Conservation (phyloP, 2,888 invertebrate species). For the Ganaspis brasiliensis region DNA sequence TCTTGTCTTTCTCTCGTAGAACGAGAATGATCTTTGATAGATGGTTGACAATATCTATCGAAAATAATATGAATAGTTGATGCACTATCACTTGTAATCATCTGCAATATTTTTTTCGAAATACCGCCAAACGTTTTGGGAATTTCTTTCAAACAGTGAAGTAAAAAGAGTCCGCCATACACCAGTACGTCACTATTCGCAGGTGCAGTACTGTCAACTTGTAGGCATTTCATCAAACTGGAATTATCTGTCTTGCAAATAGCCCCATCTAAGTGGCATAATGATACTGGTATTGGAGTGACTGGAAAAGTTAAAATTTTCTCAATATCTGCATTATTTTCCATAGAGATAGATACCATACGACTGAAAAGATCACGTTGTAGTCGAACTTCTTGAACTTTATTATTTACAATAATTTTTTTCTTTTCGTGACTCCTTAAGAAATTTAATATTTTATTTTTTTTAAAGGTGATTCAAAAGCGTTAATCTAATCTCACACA, state of each 20-base stretch:
- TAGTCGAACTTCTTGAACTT: slow-evolving; percentile 65
- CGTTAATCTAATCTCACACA: neutral
- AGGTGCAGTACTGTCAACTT: neutral
- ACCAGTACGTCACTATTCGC: slow-evolving; percentile 52
- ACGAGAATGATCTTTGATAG: slow-evolving; percentile 55
- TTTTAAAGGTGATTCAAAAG: slow-evolving; percentile 62
- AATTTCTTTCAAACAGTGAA: slow-evolving; percentile 60
- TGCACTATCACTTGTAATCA: slow-evolving; percentile 64
- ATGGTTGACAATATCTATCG: slow-evolving; percentile 67
- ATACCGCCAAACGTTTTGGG: slow-evolving; percentile 69
- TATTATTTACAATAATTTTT: slow-evolving; percentile 58
- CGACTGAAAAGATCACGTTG: slow-evolving; percentile 69
- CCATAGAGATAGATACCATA: slow-evolving; percentile 41
- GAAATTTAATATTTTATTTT: slow-evolving; percentile 64
- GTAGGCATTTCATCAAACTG: slow-evolving; percentile 56
- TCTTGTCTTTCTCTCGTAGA: neutral
- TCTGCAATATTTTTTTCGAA: slow-evolving; percentile 66
- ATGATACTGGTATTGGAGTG: slow-evolving; percentile 62
- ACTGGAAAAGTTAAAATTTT: slow-evolving; percentile 63
- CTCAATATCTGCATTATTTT: slow-evolving; percentile 53
- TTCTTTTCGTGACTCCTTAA: slow-evolving; percentile 54
- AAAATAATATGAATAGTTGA: slow-evolving; percentile 67
- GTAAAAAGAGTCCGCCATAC: slow-evolving; percentile 66
- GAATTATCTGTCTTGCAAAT: slow-evolving; percentile 67
- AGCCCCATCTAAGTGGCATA: slow-evolving; percentile 53